Base-by-base conservation (phyloP, 2,797 vertebrate genomes). In the Ibycter americanus region DNA sequence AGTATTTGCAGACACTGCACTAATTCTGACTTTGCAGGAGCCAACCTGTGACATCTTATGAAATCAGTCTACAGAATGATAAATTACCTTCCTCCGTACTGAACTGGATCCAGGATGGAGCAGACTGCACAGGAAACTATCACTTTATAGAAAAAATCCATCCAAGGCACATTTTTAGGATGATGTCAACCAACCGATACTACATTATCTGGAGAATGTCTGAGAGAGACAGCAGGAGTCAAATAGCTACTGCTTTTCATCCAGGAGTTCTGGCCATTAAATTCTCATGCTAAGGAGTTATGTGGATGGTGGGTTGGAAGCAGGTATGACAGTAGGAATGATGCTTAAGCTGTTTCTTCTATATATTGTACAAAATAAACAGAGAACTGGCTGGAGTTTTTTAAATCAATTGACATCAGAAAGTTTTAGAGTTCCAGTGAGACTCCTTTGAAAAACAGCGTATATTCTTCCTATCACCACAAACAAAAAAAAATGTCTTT, bases 71-170 rank as follows among this genome's bases (percentile, higher is more conserved):
- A 87, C 49, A 83, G 47, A 92, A 90, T 58, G 44, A 92, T 67
- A 84, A 83, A 94, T 93, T 90, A 51, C 36, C 25, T 87, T 87
- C 19, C 25, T 79, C 44, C 0, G 2, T 84, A 51, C 59, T 92
- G 90, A 96, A 87, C 29, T 71, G 40, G 52, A 87, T 96, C 95
- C 89, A 96, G 40, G 40, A 87, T 42, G 34, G 59, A 56, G 59
- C 42, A 86, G 62, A 91, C n/a, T 82, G 59, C 32, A 90, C 67
- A 91, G 92, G 71, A 93, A 96, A 90, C 32, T 56, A 73, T 62
- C 74, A 89, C 23, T 78, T 87, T 6, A 38, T 73, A 47, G 90
- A 91, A 62, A 84, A 72, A 83, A 32, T 38, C 54, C 20, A 68
- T 84, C 68, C 77, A 68, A 79, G 31, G 32, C 46, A 65, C 38